These are phyloP conservation scores for Alcis repandata DNA, from an alignment of 2,888 invertebrate genomes.

Conservation along the genomic window DNA sequence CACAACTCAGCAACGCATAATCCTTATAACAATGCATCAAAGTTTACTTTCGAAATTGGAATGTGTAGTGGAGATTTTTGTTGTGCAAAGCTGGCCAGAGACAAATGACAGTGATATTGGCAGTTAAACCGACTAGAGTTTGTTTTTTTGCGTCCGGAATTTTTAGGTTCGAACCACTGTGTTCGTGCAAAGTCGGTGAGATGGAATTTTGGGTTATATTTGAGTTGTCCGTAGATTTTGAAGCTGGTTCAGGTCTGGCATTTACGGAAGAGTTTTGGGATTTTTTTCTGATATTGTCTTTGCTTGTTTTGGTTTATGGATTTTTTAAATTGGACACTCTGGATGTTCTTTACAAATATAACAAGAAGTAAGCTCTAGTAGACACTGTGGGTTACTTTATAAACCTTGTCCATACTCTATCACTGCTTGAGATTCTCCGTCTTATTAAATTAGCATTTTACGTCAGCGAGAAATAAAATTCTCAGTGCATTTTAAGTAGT, in stretches of 20 bases:
- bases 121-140: conserved; percentile 67
- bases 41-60: conserved; percentile 44
- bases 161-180: conserved; percentile 61
- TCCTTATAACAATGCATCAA: conserved; percentile 47
- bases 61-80: conserved; percentile 51
- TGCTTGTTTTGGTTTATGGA: not conserved
- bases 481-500: too few relatives aligned
- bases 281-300: not conserved
- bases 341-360: too few relatives aligned
- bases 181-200: conserved; percentile 48
- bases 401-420: too few relatives aligned
- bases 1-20: conserved; percentile 16
- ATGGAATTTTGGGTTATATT: conserved; percentile 44
- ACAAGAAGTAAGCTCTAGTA: too few relatives aligned
- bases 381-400: too few relatives aligned
- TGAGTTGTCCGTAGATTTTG: conserved; percentile 2
- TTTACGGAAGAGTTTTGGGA: not conserved
- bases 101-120: conserved; percentile 77
- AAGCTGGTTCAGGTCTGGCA: not conserved
- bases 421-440: too few relatives aligned
- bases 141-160: conserved; percentile 59
- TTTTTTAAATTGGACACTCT: not conserved
- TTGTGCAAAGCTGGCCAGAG: conserved; percentile 63
- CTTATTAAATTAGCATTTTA: too few relatives aligned
- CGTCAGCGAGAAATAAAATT: too few relatives aligned